phyloP scores from a whole-genome alignment of 2,888 invertebrate genomes.

The Pheosia gnoma region DNA sequence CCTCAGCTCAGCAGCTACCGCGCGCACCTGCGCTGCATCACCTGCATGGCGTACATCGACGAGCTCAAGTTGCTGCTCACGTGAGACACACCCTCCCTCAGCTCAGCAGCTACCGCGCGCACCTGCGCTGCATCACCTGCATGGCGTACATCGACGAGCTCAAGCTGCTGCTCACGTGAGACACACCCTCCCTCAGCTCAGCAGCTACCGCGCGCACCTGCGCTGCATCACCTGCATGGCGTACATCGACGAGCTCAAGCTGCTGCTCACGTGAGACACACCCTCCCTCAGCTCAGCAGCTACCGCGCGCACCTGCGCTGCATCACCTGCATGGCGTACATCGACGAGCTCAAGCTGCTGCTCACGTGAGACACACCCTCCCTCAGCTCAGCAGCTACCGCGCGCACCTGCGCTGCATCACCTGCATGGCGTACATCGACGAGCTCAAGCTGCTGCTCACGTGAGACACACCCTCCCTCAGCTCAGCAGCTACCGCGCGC shows the following conservation, averaged over 20 bases:
- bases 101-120: constrained; percentile 88
- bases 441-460: constrained; percentile 87
- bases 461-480: constrained; percentile 58
- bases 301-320: constrained; percentile 55
- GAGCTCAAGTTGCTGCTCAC: constrained; percentile 87
- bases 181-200: constrained; percentile 56
- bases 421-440: constrained; percentile 87
- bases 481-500: neutral
- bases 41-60: constrained; percentile 87
- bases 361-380: constrained; percentile 81
- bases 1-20: constrained; percentile 85
- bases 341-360: constrained; percentile 86
- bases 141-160: constrained; percentile 87
- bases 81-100: constrained; percentile 58
- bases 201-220: constrained; percentile 88
- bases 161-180: constrained; percentile 87
- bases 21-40: constrained; percentile 88
- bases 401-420: constrained; percentile 76
- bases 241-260: constrained; percentile 86
- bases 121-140: constrained; percentile 87
- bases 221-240: constrained; percentile 87
- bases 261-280: constrained; percentile 86
- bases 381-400: neutral
- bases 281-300: neutral
- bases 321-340: constrained; percentile 86